These are phyloP conservation scores for Axea sp. DNA, from an alignment of 2,888 invertebrate genomes.

Conservation along the genomic window DNA sequence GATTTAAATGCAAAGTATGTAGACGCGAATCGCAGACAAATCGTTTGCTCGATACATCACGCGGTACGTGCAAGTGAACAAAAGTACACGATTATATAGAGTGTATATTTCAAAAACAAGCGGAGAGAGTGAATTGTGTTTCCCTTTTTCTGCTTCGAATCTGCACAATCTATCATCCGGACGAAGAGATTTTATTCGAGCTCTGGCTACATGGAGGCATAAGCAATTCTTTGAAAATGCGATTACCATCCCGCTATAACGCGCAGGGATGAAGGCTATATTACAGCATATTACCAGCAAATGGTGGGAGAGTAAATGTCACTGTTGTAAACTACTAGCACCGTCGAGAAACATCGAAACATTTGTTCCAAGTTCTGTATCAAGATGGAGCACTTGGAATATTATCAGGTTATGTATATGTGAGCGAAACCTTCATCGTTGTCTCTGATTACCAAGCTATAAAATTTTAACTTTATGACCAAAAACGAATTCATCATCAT, in stretches of 20 bases:
- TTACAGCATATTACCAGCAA: slow-evolving; percentile 67
- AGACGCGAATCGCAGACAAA: slow-evolving; percentile 42
- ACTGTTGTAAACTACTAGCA: slow-evolving; percentile 58
- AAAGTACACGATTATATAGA: slow-evolving; percentile 42
- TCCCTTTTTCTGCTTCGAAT: slow-evolving; percentile 47
- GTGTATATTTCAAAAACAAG: slow-evolving; percentile 47
- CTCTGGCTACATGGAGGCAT: slow-evolving; percentile 65
- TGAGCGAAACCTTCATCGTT: slow-evolving; percentile 34
- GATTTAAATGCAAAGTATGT: slow-evolving; percentile 44
- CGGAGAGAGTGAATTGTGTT: slow-evolving; percentile 36
- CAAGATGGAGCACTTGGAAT: slow-evolving; percentile 37
- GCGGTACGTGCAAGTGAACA: slow-evolving; percentile 42
- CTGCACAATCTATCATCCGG: slow-evolving; percentile 61
- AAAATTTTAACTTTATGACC: slow-evolving; percentile 48
- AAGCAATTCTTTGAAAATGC: slow-evolving; percentile 70
- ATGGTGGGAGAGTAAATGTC: slow-evolving; percentile 66
- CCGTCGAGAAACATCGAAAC: slow-evolving; percentile 45
- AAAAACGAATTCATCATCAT: slow-evolving; percentile 50
- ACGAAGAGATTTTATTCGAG: slow-evolving; percentile 66
- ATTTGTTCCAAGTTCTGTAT: slow-evolving; percentile 54
- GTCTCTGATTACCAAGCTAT: slow-evolving; percentile 47
- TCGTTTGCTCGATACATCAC: slow-evolving; percentile 42
- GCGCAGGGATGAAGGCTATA: slow-evolving; percentile 66
- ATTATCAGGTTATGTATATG: slow-evolving; percentile 35
- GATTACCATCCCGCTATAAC: slow-evolving; percentile 68